Percentiles rank a stretch among this genome's conserved stretches.
phyloP scores from a whole-genome alignment of 30 jellyfish, hydroid and myxozoan species.

The Aurelia aurita region DNA sequence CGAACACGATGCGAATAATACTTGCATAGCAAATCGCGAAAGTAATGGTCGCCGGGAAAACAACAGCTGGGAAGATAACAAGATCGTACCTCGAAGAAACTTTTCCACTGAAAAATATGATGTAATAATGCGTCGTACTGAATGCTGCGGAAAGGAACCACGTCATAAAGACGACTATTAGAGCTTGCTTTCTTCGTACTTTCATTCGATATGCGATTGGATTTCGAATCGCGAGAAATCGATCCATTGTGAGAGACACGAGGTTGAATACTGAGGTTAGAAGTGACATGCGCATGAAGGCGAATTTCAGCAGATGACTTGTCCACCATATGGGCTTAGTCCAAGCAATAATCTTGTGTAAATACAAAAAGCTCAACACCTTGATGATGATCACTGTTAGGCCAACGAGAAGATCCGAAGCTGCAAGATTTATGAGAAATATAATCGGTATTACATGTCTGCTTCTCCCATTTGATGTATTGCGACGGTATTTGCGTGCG shows the following conservation, averaged over 20 bases:
- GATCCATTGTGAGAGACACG: conserved; percentile 58
- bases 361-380: background rate
- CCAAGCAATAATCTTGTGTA: background rate
- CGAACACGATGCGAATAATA: background rate
- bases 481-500: background rate
- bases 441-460: conserved; percentile 30
- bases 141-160: conserved; percentile 37
- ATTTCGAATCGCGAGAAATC: conserved; percentile 35
- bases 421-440: conserved; percentile 39
- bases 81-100: background rate
- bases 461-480: background rate
- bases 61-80: conserved; percentile 27
- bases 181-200: background rate
- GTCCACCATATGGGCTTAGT: background rate
- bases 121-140: conserved; percentile 4
- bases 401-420: conserved; percentile 64
- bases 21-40: conserved; percentile 9
- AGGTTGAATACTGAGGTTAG: conserved; percentile 56
- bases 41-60: conserved; percentile 26
- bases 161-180: conserved; percentile 12
- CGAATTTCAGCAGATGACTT: conserved; percentile 7
- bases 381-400: conserved; percentile 9
- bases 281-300: conserved; percentile 39
- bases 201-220: conserved; percentile 55
- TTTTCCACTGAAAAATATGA: background rate